Base-by-base conservation (phyloP, 2,113 vertebrate genomes). In the Oryzias curvinotus region DNA sequence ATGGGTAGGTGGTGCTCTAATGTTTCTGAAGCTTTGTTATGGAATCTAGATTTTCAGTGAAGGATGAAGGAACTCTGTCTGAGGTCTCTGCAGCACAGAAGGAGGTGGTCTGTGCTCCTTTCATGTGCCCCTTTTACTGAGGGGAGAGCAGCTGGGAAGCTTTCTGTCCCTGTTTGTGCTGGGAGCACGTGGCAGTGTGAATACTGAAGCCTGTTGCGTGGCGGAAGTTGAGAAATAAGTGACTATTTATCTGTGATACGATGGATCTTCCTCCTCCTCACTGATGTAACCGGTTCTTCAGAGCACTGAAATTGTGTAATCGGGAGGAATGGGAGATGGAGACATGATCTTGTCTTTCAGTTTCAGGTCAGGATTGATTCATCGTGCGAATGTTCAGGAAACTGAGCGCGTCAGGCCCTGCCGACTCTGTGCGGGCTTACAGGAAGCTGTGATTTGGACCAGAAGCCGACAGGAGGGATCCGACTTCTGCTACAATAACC, bases 11-110 rank as follows among this genome's bases (percentile, higher is more conserved):
- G 43, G 54, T 23, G 25, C 30, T 52, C 14, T 58, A 25, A 16
- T 71, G 60, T 50, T 69, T 66, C 68, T 73, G 57, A 78, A 62
- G 71, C 73, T 76, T 53, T 8, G 52, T 70, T 80, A 80, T 62
- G 58, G 52, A 64, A 72, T 77, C 74, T 67, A 87, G 73, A 81
- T 68, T 42, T 18, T 28, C 14, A 17, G 16, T 13, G 57, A 49
- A 21, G 23, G 53, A 50, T n/a, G 7, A 55, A 44, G 5, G 49
- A 36, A n/a, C 48, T 7, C 59, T 53, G 2, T 18, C 63, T 46
- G 42, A 36, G 14, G 59, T 26, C 21, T 51, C 52, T 75, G 56
- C 57, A 76, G 44, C 50, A 53, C 52, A 70, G 63, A 30, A 59
- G 65, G 71, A 65, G 57, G 43, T 51, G 47, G 52, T 81, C 62